A percentile compares a stretch with the other conserved stretches of the same genome.
These are phyloP conservation scores for Melanerpes aurifrons DNA, from an alignment of 2,113 vertebrate genomes.

Conservation along the genomic window DNA sequence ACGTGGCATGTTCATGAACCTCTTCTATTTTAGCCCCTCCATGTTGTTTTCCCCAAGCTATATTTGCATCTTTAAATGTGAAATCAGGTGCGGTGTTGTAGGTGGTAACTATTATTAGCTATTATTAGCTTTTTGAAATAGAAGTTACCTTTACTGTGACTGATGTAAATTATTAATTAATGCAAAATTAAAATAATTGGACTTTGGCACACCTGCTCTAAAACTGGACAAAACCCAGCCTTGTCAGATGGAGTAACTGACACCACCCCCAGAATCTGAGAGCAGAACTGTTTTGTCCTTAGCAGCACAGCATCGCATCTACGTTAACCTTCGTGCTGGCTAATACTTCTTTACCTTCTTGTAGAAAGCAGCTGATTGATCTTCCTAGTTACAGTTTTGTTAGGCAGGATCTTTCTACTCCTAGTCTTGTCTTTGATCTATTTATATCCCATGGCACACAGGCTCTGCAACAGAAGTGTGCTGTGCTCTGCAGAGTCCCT, in stretches of 20 bases:
- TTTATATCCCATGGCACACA: neutral
- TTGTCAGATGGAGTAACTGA: neutral
- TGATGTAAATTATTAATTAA: neutral
- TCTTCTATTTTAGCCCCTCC: constrained; percentile 20
- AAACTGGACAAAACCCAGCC: neutral
- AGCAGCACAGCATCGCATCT: neutral
- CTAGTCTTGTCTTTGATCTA: neutral
- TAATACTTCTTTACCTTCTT: neutral
- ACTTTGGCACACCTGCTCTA: neutral
- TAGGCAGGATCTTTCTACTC: neutral
- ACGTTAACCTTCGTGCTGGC: neutral
- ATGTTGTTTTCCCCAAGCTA: constrained; percentile 3
- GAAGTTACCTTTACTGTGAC: neutral
- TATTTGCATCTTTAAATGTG: neutral
- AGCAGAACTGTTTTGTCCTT: neutral
- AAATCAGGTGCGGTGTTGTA: constrained; percentile 5
- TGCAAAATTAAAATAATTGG: neutral
- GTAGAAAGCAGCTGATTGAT: neutral
- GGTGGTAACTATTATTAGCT: neutral
- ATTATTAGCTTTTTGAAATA: neutral
- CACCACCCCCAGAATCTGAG: neutral
- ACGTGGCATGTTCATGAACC: neutral
- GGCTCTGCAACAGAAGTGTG: rapidly evolving
- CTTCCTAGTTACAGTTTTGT: neutral
- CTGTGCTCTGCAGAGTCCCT: rapidly evolving